Evolutionary conservation across 2,797 vertebrate species (phyloP).

Genomic region (Hemitrygon akajei): DNA sequence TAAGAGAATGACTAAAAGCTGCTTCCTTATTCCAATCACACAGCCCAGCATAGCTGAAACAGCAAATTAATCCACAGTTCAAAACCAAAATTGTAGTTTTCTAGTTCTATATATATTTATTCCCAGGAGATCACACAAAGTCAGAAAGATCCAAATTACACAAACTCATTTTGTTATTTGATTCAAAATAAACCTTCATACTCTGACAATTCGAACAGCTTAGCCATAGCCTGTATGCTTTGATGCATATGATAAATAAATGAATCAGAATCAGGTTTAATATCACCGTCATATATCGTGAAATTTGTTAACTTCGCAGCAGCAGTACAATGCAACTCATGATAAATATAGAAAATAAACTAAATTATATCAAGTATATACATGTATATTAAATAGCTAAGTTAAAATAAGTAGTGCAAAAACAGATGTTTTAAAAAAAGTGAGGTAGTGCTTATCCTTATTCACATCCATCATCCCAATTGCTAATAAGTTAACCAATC

Average conservation of each 20-base stretch:
- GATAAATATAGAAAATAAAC: too few species aligned
- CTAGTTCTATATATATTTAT: neutral
- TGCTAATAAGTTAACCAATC: neutral
- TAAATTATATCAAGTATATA: too few species aligned
- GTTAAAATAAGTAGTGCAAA: too few species aligned
- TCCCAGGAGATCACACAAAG: neutral
- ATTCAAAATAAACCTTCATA: neutral
- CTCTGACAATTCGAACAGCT: neutral
- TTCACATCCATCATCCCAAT: neutral
- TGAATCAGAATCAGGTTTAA: too few species aligned
- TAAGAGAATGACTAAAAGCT: neutral
- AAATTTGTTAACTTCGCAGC: too few species aligned
- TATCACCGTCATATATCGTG: too few species aligned
- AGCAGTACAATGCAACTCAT: too few species aligned
- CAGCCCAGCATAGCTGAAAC: neutral
- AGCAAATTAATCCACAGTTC: neutral
- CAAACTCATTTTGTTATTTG: neutral
- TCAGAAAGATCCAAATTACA: neutral
- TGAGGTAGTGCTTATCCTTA: neutral
- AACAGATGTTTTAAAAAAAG: too few species aligned
- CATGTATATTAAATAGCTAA: too few species aligned
- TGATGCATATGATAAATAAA: too few species aligned
- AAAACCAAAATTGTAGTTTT: neutral
- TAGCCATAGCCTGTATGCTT: neutral
- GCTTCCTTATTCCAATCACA: neutral